Conservation (phyloP, 92 coral and sea anemone genomes). For the Porites evermanni region DNA sequence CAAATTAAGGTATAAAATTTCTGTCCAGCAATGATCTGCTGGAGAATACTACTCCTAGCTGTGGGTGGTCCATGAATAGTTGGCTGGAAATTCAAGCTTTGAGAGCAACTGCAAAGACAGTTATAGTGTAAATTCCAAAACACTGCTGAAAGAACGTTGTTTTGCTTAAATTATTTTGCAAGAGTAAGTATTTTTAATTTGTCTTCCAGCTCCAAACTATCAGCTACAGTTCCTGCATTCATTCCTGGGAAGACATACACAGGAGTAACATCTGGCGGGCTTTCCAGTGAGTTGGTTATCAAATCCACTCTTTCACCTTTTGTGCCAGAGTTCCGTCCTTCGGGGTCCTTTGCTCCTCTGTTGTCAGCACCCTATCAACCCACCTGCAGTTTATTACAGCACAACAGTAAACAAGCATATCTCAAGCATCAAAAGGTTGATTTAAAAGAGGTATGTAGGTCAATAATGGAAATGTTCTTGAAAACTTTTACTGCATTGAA, state of each 20-base stretch:
- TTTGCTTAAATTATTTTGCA: neutral
- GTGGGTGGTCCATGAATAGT: too few species aligned
- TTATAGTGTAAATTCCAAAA: too few species aligned
- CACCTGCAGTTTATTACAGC: neutral
- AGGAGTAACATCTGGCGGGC: neutral
- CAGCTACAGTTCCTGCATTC: slow-evolving; percentile 45
- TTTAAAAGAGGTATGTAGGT: neutral
- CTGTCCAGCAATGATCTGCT: too few species aligned
- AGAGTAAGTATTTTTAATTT: neutral
- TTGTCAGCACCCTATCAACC: neutral
- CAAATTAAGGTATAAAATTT: too few species aligned
- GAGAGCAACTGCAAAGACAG: too few species aligned
- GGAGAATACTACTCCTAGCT: too few species aligned
- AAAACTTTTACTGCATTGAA: neutral
- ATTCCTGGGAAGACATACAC: slow-evolving; percentile 15
- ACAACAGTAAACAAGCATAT: neutral
- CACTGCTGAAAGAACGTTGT: neutral
- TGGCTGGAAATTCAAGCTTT: too few species aligned
- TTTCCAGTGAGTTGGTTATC: neutral
- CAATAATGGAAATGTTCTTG: neutral
- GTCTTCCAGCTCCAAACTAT: slow-evolving; percentile 2
- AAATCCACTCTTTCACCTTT: slow-evolving; percentile 28
- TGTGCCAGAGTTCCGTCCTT: slow-evolving; percentile 50
- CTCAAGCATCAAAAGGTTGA: neutral
- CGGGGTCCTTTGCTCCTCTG: neutral